phyloP scores from a whole-genome alignment of 1,140 invertebrate genomes.

The Drosophila murphyi region DNA sequence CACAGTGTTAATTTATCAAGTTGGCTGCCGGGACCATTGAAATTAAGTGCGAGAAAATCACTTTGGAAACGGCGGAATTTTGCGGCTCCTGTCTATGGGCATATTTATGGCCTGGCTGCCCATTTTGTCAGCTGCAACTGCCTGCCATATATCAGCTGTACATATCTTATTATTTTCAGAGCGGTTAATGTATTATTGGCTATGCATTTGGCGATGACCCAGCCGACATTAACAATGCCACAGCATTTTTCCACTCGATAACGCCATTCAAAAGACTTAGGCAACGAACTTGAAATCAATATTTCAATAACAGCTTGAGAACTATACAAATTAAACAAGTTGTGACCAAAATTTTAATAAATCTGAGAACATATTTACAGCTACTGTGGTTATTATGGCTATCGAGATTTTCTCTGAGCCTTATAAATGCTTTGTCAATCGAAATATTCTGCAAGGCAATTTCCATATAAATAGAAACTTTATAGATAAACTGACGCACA shows the following conservation, averaged over 20 bases:
- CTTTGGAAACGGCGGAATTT: slow-evolving; percentile 54
- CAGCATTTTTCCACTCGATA: not conserved
- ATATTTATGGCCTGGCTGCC: slow-evolving; percentile 66
- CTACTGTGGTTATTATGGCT: too few relatives aligned
- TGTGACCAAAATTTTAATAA: too few relatives aligned
- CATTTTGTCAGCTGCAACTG: slow-evolving; percentile 77
- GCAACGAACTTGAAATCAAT: slow-evolving; percentile 21
- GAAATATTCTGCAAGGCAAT: too few relatives aligned
- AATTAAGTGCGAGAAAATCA: slow-evolving; percentile 78
- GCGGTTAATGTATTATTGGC: slow-evolving; percentile 40
- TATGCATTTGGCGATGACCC: slow-evolving; percentile 68
- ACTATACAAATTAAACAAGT: not conserved
- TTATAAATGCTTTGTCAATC: too few relatives aligned
- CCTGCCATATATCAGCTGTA: slow-evolving; percentile 71
- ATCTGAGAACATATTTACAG: too few relatives aligned
- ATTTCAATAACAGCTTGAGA: not conserved
- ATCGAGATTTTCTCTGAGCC: too few relatives aligned
- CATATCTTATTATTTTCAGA: slow-evolving; percentile 76
- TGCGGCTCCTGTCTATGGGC: slow-evolving; percentile 43
- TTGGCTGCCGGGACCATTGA: slow-evolving; percentile 57
- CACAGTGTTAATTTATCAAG: slow-evolving; percentile 80
- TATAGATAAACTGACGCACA: too few relatives aligned
- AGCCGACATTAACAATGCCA: slow-evolving; percentile 56
- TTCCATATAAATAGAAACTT: too few relatives aligned
- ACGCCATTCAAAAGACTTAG: slow-evolving; percentile 34